Evolutionary conservation across 2,113 vertebrate genomes (phyloP).

Genomic region (Corvus hawaiiensis): DNA sequence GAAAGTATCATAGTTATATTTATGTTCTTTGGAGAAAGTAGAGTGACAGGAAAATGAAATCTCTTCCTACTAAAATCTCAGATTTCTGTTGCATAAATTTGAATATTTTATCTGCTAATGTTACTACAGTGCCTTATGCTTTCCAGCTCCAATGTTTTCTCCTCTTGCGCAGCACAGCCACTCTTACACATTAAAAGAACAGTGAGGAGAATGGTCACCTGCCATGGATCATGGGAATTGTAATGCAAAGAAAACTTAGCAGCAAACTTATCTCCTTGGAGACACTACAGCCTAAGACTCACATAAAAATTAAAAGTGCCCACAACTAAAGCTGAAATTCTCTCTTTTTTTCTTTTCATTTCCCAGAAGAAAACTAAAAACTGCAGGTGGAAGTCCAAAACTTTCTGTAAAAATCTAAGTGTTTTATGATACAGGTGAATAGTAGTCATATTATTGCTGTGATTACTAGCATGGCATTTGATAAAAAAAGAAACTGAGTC

Average conservation of each 20-base stretch:
- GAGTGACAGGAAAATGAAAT: conserved; percentile 1
- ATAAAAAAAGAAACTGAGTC: not conserved
- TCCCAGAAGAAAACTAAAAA: not conserved
- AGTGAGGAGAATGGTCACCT: not conserved
- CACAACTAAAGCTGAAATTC: not conserved
- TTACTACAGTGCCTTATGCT: not conserved
- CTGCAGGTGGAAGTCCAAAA: not conserved
- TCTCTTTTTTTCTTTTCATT: not conserved
- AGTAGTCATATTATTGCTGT: not conserved
- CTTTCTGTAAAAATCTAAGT: not conserved
- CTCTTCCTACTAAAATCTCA: not conserved
- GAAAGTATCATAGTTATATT: not conserved
- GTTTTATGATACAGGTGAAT: not conserved
- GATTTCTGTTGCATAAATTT: conserved; percentile 19
- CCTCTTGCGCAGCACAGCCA: not conserved
- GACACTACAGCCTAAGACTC: not conserved
- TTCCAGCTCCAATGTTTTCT: not conserved
- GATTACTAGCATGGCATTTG: not conserved
- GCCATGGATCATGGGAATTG: not conserved
- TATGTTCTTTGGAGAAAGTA: not conserved
- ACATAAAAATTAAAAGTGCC: not conserved
- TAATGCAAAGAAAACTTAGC: not conserved
- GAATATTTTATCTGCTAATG: conserved; percentile 29
- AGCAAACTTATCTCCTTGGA: not conserved
- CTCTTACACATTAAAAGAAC: not conserved